Percentiles rank a stretch among this genome's conserved stretches.
phyloP scores from a whole-genome alignment of 2,797 vertebrate genomes.

The Schizopygopsis malacanthus region DNA sequence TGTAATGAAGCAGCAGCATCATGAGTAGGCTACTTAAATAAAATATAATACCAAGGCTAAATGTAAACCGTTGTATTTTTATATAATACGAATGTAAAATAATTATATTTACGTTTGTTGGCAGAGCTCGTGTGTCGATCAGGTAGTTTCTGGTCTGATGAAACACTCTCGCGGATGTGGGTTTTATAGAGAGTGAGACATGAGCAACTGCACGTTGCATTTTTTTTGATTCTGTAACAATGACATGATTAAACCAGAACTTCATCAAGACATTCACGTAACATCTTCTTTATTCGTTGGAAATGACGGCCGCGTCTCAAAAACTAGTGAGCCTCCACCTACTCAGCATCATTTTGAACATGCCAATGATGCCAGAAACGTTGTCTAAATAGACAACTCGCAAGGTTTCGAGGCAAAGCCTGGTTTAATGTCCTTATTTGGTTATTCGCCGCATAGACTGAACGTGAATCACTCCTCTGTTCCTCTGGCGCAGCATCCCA shows the following conservation, averaged over 20 bases:
- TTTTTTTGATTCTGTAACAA: neutral
- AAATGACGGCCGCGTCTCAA: neutral
- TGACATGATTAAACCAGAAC: slow-evolving; percentile 2
- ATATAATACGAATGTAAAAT: neutral
- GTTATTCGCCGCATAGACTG: neutral
- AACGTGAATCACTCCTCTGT: slow-evolving; percentile 5
- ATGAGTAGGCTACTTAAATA: neutral
- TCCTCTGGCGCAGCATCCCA: slow-evolving; percentile 41
- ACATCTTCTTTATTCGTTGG: no score
- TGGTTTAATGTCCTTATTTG: neutral
- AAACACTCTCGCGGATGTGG: neutral
- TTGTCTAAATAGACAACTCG: neutral
- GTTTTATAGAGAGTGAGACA: neutral
- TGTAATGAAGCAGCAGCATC: neutral
- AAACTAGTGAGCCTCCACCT: neutral
- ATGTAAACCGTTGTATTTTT: neutral
- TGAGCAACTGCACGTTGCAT: neutral
- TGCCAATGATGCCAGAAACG: neutral
- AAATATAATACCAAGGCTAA: neutral
- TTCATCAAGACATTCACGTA: neutral
- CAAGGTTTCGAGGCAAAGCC: neutral
- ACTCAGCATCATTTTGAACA: neutral
- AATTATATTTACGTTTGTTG: slow-evolving; percentile 1
- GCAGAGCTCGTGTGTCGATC: neutral
- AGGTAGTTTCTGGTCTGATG: neutral